These are phyloP conservation scores for Sminthurides aquaticus DNA, from an alignment of 2,888 invertebrate genomes.

Conservation along the genomic window DNA sequence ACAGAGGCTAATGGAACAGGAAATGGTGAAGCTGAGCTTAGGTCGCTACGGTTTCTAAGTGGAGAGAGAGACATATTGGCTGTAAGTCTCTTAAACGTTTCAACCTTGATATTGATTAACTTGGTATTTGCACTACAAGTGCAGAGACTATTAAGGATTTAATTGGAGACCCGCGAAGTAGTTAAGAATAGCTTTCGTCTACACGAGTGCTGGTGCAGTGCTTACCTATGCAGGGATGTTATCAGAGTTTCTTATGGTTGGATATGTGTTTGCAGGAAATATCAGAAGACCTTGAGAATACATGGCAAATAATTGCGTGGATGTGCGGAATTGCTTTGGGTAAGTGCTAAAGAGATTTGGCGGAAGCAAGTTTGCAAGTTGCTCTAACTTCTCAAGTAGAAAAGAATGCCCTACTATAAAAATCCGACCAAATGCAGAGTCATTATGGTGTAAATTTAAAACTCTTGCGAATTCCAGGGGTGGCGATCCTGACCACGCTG, in stretches of 20 bases:
- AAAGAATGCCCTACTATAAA: too few species aligned
- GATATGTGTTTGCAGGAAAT: slow-evolving; percentile 57
- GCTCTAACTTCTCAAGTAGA: too few species aligned
- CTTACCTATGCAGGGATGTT: too few species aligned
- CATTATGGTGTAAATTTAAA: too few species aligned
- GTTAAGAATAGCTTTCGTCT: too few species aligned
- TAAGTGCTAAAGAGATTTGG: slow-evolving; percentile 45
- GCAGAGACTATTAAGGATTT: too few species aligned
- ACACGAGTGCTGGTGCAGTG: too few species aligned
- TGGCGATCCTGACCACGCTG: slow-evolving; percentile 53
- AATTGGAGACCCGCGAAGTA: too few species aligned
- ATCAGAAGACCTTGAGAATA: slow-evolving; percentile 55
- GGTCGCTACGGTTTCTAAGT: slow-evolving; percentile 13
- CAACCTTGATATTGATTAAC: too few species aligned
- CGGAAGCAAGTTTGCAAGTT: not conserved
- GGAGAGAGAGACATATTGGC: slow-evolving; percentile 19
- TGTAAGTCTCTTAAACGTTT: slow-evolving; percentile 15
- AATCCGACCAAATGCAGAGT: too few species aligned
- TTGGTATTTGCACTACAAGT: too few species aligned
- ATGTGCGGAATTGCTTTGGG: slow-evolving; percentile 56
- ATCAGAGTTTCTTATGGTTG: too few species aligned
- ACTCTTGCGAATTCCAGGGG: slow-evolving; percentile 49
- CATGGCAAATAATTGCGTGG: slow-evolving; percentile 56
- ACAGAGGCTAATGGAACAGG: not conserved
- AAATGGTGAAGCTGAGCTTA: not conserved